Evolutionary conservation across 2,888 invertebrate species (phyloP), one percentile per base, ranked within the genome.

Genomic region (Myathropa florea): DNA sequence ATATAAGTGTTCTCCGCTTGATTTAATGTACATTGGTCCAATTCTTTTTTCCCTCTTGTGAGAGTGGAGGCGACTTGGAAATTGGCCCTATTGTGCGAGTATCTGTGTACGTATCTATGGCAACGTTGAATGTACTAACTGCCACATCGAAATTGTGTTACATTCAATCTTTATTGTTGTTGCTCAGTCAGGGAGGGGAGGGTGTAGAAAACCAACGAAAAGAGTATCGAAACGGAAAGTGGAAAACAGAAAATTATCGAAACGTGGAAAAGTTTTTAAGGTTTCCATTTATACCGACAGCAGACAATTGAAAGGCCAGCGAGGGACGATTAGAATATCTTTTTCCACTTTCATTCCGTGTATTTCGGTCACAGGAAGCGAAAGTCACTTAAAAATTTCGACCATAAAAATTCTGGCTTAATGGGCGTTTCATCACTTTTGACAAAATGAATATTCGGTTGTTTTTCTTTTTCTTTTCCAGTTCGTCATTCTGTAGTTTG

Each of bases 1-100:
- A 71, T 80, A 80, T 80, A 84, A 84, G 76, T 84, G 84, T 80
- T 84, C 80, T 84, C 71, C 80, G 70, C 76, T 84, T 80, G 80
- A 80, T 84, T 84, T 80, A 79, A 79, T 80, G 71, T 71, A 72
- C 61, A 71, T 63, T 46, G 76, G 76, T 71, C 9, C 64, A 67
- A 67, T 70, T 71, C 68, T 39, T 57, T 23, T 10, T 23, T 24
- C n/a, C 1, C 4, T 2, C 46, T n/a, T n/a, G n/a, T 33, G 4
- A 10, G 65, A 36, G 53, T 23, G 33, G 23, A 24, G 71, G 67
- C 57, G 26, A 71, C 63, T 78, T 57, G 63, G 64, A 26, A 21
- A 33, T 63, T 33, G 33, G 75, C 18, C 18, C 46, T 7, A 18
- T 46, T 46, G 46, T 46, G n/a, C 18, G 18, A 18, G 9, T 46